Evolutionary conservation across 53 echinoderm and acorn worm genomes (phyloP), one percentile per base, ranked within the genome.

Genomic region (Patiria pectinifera): DNA sequence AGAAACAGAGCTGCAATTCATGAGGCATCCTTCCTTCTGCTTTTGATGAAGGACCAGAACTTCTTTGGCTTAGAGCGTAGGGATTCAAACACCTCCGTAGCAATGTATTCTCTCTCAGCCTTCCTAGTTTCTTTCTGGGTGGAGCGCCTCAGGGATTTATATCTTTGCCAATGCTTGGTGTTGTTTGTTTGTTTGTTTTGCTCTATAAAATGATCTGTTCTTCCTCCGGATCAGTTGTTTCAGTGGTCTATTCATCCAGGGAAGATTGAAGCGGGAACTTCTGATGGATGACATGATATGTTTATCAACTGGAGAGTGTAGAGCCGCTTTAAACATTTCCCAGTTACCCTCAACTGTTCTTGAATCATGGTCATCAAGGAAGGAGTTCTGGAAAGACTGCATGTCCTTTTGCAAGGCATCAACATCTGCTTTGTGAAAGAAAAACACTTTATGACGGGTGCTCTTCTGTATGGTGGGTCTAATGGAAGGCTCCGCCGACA

Each of bases 81-180:
- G 2, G 12, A 87, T 18, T 87, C 88, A 87, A 87, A 87, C 0
- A 76, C 77, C 48, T 47, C 44, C 16, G 88, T 87, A 47, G 88
- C 19, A 76, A 87, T 49, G 45, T 87, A 87, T 45, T 75, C 53
- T n/a, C 60, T 47, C 44, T 87, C 88, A 22, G 88, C 77, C 12
- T 60, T 87, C 48, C 88, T 76, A 0, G 76, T 22, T 76, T 77
- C 49, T 59, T 76, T 87, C 77, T 87, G 77, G 15, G 48, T 44
- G 21, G 14, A 60, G 4, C 24, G 35, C 91, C 91, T 16, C 7
- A 87, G 47, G 45, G 63, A 69, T 62, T 15, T 62, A 69, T 85
- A 85, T 19, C 77, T 14, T 76, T 76, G 48, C 88, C 88, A 87
- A 24, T 83, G 59, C 14, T 83, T 23, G 59, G 43, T 66, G 71